Percentiles rank a stretch among this genome's conserved stretches.
Evolutionary conservation across 2,113 vertebrate genomes (phyloP).

Genomic region (Trematomus loennbergii): DNA sequence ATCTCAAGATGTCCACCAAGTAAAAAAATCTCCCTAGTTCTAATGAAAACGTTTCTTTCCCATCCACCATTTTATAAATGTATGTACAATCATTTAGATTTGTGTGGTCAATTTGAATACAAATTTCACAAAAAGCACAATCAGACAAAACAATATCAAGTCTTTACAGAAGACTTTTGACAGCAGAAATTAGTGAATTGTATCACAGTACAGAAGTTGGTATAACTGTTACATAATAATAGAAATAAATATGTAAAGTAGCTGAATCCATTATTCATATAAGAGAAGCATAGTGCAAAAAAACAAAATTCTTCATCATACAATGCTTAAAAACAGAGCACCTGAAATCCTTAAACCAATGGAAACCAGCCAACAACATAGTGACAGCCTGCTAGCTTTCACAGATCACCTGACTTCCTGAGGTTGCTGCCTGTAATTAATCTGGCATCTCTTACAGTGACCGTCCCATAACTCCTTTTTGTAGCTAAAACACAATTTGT

Average conservation of each 20-base stretch:
- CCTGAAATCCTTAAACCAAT: slow-evolving; percentile 5
- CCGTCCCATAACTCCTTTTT: too few relatives aligned
- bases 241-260: slow-evolving; percentile 59
- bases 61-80: not conserved
- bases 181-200: not conserved
- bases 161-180: not conserved
- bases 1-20: not conserved
- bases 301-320: slow-evolving; percentile 3
- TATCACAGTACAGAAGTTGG: slow-evolving; percentile 9
- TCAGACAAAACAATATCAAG: not conserved
- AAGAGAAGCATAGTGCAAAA: slow-evolving; percentile 54
- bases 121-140: not conserved
- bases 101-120: not conserved
- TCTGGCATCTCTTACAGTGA: not conserved
- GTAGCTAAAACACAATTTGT: too few relatives aligned
- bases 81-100: slow-evolving; percentile 10
- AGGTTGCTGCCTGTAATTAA: slow-evolving; percentile 27
- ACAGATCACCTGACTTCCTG: slow-evolving; percentile 56
- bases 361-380: slow-evolving; percentile 21
- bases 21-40: not conserved
- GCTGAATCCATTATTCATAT: not conserved
- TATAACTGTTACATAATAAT: slow-evolving; percentile 21
- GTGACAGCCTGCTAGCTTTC: slow-evolving; percentile 28
- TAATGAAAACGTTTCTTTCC: not conserved
- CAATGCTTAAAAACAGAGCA: slow-evolving; percentile 13